phyloP scores from a whole-genome alignment of 2,888 invertebrate species.

The Drosophila rellima region DNA sequence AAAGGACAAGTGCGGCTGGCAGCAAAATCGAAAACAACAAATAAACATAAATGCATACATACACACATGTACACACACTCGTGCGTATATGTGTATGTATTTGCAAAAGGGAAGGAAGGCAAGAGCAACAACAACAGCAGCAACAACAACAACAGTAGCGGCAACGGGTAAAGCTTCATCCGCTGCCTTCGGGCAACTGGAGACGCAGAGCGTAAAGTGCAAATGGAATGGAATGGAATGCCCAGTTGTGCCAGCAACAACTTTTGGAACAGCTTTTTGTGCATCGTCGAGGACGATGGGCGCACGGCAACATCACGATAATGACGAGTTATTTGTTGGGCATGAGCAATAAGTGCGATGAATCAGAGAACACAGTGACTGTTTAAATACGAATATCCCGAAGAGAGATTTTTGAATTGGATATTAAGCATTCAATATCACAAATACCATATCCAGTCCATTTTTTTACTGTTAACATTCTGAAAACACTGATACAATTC shows the following conservation, averaged over 20 bases:
- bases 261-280: slow-evolving; percentile 74
- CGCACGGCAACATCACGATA: slow-evolving; percentile 52
- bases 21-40: slow-evolving; percentile 42
- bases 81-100: slow-evolving; percentile 1
- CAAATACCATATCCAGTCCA: not conserved
- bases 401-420: slow-evolving; percentile 12
- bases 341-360: slow-evolving; percentile 49
- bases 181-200: slow-evolving; percentile 32
- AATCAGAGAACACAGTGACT: slow-evolving; percentile 43
- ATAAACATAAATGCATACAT: slow-evolving; percentile 30
- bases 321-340: slow-evolving; percentile 40
- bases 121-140: slow-evolving; percentile 23
- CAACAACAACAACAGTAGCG: slow-evolving; percentile 8
- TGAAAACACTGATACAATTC: not conserved
- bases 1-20: slow-evolving; percentile 53
- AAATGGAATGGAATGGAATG: slow-evolving; percentile 61
- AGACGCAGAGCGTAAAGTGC: slow-evolving; percentile 33
- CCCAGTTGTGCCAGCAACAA: slow-evolving; percentile 56
- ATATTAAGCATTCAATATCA: slow-evolving; percentile 3
- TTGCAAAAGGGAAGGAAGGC: slow-evolving; percentile 17
- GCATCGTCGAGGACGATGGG: slow-evolving; percentile 50
- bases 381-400: slow-evolving; percentile 17
- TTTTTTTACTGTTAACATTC: too few species aligned
- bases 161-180: slow-evolving; percentile 50
- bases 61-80: slow-evolving; percentile 13